These are phyloP conservation scores for Cosmia pyralina DNA, from an alignment of 2,888 invertebrate species.

Conservation along the genomic window DNA sequence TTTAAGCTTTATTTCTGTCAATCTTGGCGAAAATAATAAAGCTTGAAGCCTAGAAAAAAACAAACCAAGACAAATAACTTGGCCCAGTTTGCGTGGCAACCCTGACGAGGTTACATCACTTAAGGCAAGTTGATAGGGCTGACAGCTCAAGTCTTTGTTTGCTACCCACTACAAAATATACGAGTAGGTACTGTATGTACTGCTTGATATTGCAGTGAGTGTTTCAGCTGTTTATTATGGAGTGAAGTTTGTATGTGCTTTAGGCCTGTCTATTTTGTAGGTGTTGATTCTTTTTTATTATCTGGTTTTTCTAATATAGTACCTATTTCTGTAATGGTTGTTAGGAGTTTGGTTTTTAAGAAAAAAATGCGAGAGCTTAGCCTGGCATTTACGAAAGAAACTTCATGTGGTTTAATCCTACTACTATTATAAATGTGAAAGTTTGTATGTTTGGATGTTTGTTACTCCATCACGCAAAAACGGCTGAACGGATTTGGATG, in stretches of 20 bases:
- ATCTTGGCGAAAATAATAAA: conserved; percentile 14
- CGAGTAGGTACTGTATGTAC: too few relatives aligned
- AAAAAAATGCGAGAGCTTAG: too few relatives aligned
- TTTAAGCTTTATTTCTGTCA: not conserved
- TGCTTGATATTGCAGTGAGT: conserved; percentile 10
- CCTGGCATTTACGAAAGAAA: too few relatives aligned
- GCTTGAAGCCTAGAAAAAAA: conserved; percentile 36
- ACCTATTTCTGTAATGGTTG: too few relatives aligned
- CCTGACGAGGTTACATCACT: conserved; percentile 58
- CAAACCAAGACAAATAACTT: conserved; percentile 53
- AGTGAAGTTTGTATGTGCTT: not conserved
- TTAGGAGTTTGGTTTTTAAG: too few relatives aligned
- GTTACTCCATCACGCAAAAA: too few relatives aligned
- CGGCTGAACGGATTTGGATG: too few relatives aligned
- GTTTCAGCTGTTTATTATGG: conserved; percentile 1
- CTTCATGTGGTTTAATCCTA: too few relatives aligned
- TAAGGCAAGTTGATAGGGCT: conserved; percentile 50
- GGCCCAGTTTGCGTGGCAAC: conserved; percentile 58
- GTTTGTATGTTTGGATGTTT: too few relatives aligned
- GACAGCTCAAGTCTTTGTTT: conserved; percentile 54
- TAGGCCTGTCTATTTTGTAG: not conserved
- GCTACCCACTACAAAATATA: conserved; percentile 9
- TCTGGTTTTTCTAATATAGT: too few relatives aligned
- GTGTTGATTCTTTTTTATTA: not conserved
- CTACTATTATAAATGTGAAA: too few relatives aligned